Conservation (phyloP, 1,140 invertebrate species). For the Bombus waltoni region DNA sequence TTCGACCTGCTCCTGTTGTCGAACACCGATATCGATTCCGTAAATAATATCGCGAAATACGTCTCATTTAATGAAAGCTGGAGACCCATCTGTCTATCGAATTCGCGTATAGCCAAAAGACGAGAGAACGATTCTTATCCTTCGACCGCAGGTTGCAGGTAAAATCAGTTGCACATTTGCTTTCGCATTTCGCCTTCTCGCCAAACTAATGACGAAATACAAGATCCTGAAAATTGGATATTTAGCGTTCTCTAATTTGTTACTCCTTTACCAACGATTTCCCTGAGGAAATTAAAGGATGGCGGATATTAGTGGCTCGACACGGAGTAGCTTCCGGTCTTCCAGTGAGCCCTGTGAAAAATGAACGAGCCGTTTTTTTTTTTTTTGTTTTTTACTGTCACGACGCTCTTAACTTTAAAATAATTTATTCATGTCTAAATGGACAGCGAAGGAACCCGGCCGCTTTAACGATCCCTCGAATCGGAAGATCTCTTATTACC, state of each 20-base stretch:
- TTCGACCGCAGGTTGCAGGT: no score
- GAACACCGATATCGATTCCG: no score
- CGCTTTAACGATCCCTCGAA: not conserved
- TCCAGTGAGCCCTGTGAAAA: not conserved
- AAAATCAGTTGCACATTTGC: not conserved
- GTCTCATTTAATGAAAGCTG: no score
- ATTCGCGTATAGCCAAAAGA: no score
- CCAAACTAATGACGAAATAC: not conserved
- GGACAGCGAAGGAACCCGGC: not conserved
- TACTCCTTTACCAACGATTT: constrained; percentile 3
- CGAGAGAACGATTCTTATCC: no score
- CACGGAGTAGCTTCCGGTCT: not conserved
- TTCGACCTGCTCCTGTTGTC: not conserved
- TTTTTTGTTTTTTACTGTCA: not conserved
- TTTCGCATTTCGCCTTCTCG: not conserved
- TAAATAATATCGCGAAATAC: not conserved
- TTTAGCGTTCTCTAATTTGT: not conserved
- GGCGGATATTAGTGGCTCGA: not conserved
- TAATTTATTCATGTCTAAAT: constrained; percentile 33
- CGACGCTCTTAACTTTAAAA: not conserved
- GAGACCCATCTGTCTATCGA: not conserved
- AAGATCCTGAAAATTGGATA: not conserved
- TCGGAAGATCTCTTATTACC: constrained; percentile 1
- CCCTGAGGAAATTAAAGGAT: constrained; percentile 7
- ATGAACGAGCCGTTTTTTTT: not conserved